Evolutionary conservation across 37 sponge, comb jelly and placozoan genomes (phyloP).

Genomic region (Beroe ovata): DNA sequence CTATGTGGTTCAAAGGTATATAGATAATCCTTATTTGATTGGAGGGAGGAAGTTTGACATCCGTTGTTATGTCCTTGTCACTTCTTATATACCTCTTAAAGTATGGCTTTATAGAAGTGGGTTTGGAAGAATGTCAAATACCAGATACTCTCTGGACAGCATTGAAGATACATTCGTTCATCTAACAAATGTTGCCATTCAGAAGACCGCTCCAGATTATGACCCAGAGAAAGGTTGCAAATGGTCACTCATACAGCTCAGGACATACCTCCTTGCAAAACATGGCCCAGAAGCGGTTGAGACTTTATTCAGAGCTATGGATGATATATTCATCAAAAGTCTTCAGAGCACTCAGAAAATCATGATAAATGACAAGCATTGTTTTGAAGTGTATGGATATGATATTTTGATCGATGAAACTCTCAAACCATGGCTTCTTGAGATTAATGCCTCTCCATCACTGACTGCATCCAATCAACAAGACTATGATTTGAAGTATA

Average conservation of each 20-base stretch:
- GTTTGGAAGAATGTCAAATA: slow-evolving; percentile 97
- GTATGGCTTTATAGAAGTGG: slow-evolving; percentile 96
- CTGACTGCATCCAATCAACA: slow-evolving; percentile 96
- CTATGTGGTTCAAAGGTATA: slow-evolving; percentile 94
- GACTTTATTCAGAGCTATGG: slow-evolving; percentile 75
- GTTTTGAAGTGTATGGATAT: slow-evolving; percentile 98
- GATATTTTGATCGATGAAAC: slow-evolving; percentile 93
- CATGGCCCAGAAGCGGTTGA: slow-evolving; percentile 85
- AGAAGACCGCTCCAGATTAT: slow-evolving; percentile 99
- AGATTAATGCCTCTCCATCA: slow-evolving; percentile 97
- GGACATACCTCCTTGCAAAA: slow-evolving; percentile 79
- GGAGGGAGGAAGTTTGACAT: slow-evolving; percentile 98
- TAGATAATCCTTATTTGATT: slow-evolving; percentile 94
- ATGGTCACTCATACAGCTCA: slow-evolving; percentile 92
- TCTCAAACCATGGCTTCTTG: slow-evolving; percentile 97
- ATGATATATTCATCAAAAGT: slow-evolving; percentile 92
- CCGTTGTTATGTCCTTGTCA: slow-evolving; percentile 90
- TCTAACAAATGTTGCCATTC: slow-evolving; percentile 97
- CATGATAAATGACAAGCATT: slow-evolving; percentile 99
- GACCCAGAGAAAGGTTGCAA: slow-evolving; percentile 99
- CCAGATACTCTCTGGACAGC: slow-evolving; percentile 82
- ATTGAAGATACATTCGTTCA: slow-evolving; percentile 93
- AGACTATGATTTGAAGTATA: slow-evolving; percentile 93
- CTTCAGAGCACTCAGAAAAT: slow-evolving; percentile 93
- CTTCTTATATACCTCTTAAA: slow-evolving; percentile 90